Percentiles rank a stretch among this genome's conserved stretches.
These are phyloP conservation scores for Charina bottae DNA, from an alignment of 2,113 vertebrate genomes.

Conservation along the genomic window DNA sequence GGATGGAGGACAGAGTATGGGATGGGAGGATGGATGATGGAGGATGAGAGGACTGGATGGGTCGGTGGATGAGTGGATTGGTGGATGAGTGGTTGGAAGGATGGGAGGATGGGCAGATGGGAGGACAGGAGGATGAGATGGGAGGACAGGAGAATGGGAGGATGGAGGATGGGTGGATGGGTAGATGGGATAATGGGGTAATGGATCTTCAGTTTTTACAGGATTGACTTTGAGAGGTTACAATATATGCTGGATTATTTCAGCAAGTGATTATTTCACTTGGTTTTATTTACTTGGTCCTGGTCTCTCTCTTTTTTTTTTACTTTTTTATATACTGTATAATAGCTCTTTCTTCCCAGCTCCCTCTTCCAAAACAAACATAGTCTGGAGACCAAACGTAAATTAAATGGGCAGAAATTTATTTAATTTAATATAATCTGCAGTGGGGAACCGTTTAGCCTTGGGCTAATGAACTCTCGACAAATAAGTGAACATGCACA, in stretches of 20 bases:
- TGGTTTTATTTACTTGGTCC: neutral
- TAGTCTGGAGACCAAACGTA: neutral
- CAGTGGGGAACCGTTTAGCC: neutral
- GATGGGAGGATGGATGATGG: too few relatives aligned
- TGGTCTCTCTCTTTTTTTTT: neutral
- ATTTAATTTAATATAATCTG: neutral
- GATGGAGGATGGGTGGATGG: too few relatives aligned
- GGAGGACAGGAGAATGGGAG: too few relatives aligned
- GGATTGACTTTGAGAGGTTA: neutral
- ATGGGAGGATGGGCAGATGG: too few relatives aligned
- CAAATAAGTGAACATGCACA: neutral
- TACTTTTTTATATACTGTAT: neutral
- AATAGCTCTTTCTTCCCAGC: neutral
- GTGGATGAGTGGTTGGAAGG: too few relatives aligned
- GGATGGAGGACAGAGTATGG: too few relatives aligned
- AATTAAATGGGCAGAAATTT: neutral
- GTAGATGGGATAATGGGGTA: too few relatives aligned
- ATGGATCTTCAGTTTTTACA: too few relatives aligned
- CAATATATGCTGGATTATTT: neutral
- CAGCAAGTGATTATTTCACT: neutral
- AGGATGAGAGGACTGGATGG: too few relatives aligned
- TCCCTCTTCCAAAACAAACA: neutral
- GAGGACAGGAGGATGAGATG: too few relatives aligned
- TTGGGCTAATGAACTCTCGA: neutral
- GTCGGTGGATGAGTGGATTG: too few relatives aligned